Percentiles rank a stretch among this genome's conserved stretches.
These are phyloP conservation scores for Oligia latruncula DNA, from an alignment of 2,888 invertebrate species.

Conservation along the genomic window DNA sequence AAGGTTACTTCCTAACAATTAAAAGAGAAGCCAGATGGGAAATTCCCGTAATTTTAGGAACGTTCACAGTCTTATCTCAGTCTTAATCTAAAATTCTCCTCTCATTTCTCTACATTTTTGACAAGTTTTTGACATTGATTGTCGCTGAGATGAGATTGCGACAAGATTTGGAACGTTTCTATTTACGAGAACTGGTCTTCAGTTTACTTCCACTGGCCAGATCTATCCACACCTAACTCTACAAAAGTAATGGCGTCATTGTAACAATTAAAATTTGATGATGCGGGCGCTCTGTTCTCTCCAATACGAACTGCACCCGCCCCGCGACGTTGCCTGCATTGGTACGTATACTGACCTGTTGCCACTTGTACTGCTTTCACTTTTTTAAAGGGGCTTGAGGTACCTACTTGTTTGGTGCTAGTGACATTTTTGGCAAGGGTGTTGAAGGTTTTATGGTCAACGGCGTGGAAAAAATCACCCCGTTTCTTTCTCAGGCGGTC, in stretches of 20 bases:
- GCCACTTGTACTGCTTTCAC: slow-evolving; percentile 36
- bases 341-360: slow-evolving; percentile 46
- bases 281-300: slow-evolving; percentile 86
- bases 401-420: neutral
- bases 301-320: slow-evolving; percentile 49
- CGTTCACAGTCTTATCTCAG: no score
- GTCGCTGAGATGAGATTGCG: no score
- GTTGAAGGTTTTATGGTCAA: no score
- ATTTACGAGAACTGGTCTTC: no score
- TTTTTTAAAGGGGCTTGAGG: slow-evolving; percentile 20
- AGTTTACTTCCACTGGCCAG: neutral
- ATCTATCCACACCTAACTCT: slow-evolving; percentile 51
- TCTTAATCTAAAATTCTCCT: no score
- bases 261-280: slow-evolving; percentile 87
- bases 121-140: no score
- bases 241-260: slow-evolving; percentile 67
- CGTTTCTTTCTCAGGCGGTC: neutral
- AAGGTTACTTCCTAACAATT: neutral
- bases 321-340: slow-evolving; percentile 61
- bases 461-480: neutral
- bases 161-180: no score
- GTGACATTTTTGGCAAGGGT: slow-evolving; percentile 23
- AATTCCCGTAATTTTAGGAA: no score
- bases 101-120: no score
- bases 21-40: neutral